A percentile compares a stretch with the other conserved stretches of the same genome.
phyloP scores from a whole-genome alignment of 1,140 invertebrate species.

The Pygmarrhopalites habei region DNA sequence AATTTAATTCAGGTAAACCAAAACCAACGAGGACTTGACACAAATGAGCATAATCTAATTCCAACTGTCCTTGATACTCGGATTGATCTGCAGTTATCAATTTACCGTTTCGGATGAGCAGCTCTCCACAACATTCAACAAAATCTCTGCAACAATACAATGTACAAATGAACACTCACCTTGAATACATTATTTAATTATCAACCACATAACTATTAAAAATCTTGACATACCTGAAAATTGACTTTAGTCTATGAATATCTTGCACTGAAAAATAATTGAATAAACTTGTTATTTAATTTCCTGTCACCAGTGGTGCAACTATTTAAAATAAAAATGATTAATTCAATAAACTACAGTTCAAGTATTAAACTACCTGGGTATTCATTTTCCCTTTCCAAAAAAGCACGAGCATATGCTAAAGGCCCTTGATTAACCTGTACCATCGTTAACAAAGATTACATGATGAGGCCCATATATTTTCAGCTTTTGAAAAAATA shows the following conservation, averaged over 20 bases:
- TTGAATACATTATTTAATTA: no score
- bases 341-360: no score
- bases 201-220: no score
- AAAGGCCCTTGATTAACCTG: conserved; percentile 39
- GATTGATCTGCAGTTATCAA: conserved; percentile 34
- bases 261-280: no score
- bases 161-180: no score
- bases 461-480: no score
- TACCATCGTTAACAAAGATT: no score
- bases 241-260: conserved; percentile 35
- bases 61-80: conserved; percentile 35
- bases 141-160: conserved; percentile 31
- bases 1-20: conserved; percentile 30
- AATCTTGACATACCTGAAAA: conserved; percentile 37
- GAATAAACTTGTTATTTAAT: no score
- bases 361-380: no score
- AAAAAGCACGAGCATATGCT: conserved; percentile 38
- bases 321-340: no score
- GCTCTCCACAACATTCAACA: conserved; percentile 39
- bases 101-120: conserved; percentile 35
- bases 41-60: conserved; percentile 28
- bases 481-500: no score
- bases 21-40: conserved; percentile 30
- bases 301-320: no score
- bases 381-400: conserved; percentile 37